Evolutionary conservation across 2,797 vertebrate genomes (phyloP), one percentile per base, ranked within the genome.

Genomic region (Coregonus ussuriensis): DNA sequence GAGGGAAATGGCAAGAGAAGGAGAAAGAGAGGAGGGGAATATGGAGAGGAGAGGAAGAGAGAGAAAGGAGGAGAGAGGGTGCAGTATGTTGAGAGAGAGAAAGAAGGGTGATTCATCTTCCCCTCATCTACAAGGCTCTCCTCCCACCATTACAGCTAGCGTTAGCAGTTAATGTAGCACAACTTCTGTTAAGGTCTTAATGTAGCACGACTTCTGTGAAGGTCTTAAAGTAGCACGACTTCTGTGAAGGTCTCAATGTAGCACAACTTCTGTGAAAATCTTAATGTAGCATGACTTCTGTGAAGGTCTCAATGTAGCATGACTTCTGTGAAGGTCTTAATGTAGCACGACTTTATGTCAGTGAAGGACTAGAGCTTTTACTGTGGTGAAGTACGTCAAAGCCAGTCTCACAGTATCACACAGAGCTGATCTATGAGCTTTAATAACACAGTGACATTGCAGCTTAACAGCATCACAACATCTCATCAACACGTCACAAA

Each of bases 401-500:
- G 79, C 29, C 47, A 71, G 56, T 6, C 2, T 62, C 6, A 73
- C 62, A 16, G 68, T 79, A 78, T 84, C 83, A 75, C n/a, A 75
- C 71, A 65, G 79, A 21, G 52, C 69, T 77, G 85, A 89, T 87
- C 83, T 81, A 84, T 79, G 82, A 76, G 62, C 78, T 85, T 84
- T 87, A 83, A 73, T 78, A 77, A 6, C 31, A 6, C 67, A 74
- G 56, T 74, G 84, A 86, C 80, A 84, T 47, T 79, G 33, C 77
- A 79, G 81, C 81, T 82, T 73, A 71, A 71, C n/a, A 84, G 76
- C 67, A 35, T 85, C 77, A 80, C 74, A 84, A 78, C 69, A 47
- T 84, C 76, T 81, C 4, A 83, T 86, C 74, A 86, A 87, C 81
- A 75, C 3, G 7, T 21, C 56, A 9, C 56, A 62, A 62, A 4